These are phyloP conservation scores for Platichthys flesus DNA, from an alignment of 2,113 vertebrate genomes.

Conservation along the genomic window DNA sequence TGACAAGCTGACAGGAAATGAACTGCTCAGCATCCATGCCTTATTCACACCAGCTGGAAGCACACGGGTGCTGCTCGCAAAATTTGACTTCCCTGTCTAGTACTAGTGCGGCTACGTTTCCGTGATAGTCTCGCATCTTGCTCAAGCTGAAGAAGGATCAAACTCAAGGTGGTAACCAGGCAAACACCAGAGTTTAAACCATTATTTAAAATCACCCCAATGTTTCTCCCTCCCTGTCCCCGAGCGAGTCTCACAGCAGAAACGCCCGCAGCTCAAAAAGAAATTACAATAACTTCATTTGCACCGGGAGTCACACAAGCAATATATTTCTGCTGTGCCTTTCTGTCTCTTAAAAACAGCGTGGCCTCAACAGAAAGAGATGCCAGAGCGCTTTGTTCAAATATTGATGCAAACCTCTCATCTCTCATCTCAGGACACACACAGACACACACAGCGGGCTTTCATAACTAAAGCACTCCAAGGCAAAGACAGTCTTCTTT, in stretches of 20 bases:
- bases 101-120: background rate
- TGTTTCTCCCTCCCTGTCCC: constrained; percentile 21
- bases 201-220: constrained; percentile 33
- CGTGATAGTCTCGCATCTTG: background rate
- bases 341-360: constrained; percentile 56
- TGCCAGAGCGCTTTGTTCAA: constrained; percentile 75
- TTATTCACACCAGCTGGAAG: constrained; percentile 26
- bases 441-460: constrained; percentile 17
- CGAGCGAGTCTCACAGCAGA: constrained; percentile 44
- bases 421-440: constrained; percentile 68
- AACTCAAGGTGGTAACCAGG: background rate
- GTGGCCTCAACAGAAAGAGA: constrained; percentile 62
- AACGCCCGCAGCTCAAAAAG: constrained; percentile 39
- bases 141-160: background rate
- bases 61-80: background rate
- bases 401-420: constrained; percentile 78
- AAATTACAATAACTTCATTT: constrained; percentile 46
- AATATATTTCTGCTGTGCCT: constrained; percentile 44
- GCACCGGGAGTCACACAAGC: constrained; percentile 40
- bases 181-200: constrained; percentile 3
- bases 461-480: constrained; percentile 19
- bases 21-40: constrained; percentile 19
- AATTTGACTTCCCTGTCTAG: background rate
- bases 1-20: constrained; percentile 47
- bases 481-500: constrained; percentile 19